phyloP scores from a whole-genome alignment of 2,113 vertebrate genomes.

The Bubo scandiacus region DNA sequence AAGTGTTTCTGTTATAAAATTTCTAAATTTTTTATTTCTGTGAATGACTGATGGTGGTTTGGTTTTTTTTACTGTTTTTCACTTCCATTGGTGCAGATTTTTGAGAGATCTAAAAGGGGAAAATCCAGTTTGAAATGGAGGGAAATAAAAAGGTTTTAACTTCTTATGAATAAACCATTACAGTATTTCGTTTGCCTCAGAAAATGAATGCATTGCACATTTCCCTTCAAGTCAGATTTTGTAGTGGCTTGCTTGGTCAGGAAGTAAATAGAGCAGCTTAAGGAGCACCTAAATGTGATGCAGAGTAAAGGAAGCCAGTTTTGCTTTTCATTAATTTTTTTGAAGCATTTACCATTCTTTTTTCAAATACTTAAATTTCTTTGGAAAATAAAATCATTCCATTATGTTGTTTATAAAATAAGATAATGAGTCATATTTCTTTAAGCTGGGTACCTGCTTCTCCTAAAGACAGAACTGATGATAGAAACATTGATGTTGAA shows the following conservation, averaged over 20 bases:
- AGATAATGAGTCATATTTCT: not conserved
- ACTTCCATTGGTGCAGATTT: not conserved
- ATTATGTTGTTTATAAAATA: not conserved
- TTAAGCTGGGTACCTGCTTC: not conserved
- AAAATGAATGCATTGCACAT: conserved; percentile 34
- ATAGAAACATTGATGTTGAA: not conserved
- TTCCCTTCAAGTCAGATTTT: conserved; percentile 42
- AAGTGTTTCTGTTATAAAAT: no score
- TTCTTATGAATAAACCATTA: conserved; percentile 72
- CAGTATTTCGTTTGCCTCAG: conserved; percentile 51
- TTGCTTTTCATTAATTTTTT: not conserved
- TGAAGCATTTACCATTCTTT: not conserved
- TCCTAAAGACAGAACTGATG: not conserved
- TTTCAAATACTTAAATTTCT: not conserved
- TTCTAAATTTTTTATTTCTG: not conserved
- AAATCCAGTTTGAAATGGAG: conserved; percentile 63
- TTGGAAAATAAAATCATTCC: not conserved
- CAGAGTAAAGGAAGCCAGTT: not conserved
- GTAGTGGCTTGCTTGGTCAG: conserved; percentile 18
- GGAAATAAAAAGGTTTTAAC: conserved; percentile 38
- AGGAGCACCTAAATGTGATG: conserved; percentile 11
- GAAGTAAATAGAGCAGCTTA: conserved; percentile 46
- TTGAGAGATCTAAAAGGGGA: conserved; percentile 26
- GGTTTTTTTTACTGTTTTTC: not conserved
- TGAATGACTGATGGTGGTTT: not conserved